Base-by-base conservation (phyloP, 2,888 invertebrate species). In the Galeopsomyia nigrocyanea region DNA sequence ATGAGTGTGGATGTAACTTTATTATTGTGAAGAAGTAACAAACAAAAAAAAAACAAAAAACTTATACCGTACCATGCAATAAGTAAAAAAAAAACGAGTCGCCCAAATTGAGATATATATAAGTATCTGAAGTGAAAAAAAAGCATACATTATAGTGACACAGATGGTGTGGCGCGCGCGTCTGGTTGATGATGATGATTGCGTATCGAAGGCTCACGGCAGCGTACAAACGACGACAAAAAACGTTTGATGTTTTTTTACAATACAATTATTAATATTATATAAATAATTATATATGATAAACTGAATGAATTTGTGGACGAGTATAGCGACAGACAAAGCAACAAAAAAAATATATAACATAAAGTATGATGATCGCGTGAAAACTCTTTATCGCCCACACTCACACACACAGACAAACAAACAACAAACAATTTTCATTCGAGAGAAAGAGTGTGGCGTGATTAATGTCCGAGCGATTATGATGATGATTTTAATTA, bases 201-300 rank as follows among this genome's bases (percentile, higher is more conserved):
- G 60, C n/a, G 46, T 39, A 68, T 71, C 77, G 76, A 78, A 77
- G 77, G 77, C 78, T 78, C 77, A 77, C 77, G 77, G 78, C 77
- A 77, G 77, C 76, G 77, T 77, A 77, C 77, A 77, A 71, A 62
- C 22, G 57, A 62, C n/a, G 69, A 55, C 67, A 68, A 76, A 72
- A 73, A 68, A 68, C 75, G 67, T 77, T 78, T 75, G 67, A 77
- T 75, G 75, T 77, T 77, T 76, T 76, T 77, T 75, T 63, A 70
- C 63, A 57, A 62, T 53, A 69, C n/a, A 53, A 49, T 53, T 21
- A 62, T 53, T 39, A 39, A 26, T 39, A 39, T 39, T 51, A 51
- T 51, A 57, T 63, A 72, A 39, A 65, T 49, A 72, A 26, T 39
- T 7, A 53, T 46, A 65, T 60, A 47, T 47, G 53, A 65, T 60